Conservation (phyloP, 2,113 vertebrate species). For the Mixornis gularis region DNA sequence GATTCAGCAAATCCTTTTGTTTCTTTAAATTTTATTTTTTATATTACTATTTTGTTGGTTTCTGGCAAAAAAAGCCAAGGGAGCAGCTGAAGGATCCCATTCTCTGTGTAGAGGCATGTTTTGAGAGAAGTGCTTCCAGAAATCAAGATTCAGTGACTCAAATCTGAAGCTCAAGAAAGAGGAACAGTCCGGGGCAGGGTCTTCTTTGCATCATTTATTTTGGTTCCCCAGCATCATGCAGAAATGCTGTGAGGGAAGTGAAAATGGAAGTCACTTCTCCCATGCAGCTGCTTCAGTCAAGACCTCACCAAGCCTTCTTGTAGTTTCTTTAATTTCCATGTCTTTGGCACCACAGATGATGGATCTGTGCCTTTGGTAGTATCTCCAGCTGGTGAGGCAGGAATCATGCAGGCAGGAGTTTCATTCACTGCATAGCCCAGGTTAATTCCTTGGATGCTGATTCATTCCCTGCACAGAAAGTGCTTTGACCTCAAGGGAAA, state of each 20-base stretch:
- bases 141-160: not conserved
- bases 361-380: not conserved
- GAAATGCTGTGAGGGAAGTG: fast-evolving
- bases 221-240: fast-evolving
- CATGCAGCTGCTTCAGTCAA: not conserved
- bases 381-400: not conserved
- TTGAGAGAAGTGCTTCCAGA: not conserved
- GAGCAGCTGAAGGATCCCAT: not conserved
- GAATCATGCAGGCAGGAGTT: not conserved
- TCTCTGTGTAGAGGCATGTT: not conserved
- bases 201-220: not conserved
- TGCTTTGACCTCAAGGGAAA: not conserved
- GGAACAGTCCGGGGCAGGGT: fast-evolving
- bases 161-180: not conserved
- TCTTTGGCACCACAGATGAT: not conserved
- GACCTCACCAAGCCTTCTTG: not conserved
- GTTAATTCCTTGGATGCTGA: not conserved
- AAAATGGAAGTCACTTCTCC: not conserved
- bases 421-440: fast-evolving
- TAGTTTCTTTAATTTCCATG: not conserved
- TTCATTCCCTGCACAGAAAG: not conserved
- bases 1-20: not conserved
- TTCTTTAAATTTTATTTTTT: not conserved
- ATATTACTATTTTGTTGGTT: not conserved
- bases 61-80: not conserved